Evolutionary conservation across 2,888 invertebrate genomes (phyloP).

Genomic region (Nebria brevicollis): DNA sequence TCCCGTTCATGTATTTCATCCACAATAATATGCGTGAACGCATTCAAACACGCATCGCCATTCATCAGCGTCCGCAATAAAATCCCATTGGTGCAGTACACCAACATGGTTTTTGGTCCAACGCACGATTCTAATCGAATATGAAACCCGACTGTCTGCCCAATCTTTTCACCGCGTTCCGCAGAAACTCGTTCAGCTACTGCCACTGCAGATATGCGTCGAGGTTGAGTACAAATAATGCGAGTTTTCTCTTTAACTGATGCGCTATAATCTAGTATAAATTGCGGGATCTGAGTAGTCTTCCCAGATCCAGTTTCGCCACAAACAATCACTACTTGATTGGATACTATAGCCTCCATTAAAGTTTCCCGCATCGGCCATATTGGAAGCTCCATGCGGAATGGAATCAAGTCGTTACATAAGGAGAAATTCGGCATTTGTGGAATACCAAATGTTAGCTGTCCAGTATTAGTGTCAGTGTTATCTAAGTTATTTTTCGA

Average conservation of each 20-base stretch:
- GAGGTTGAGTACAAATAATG: conserved; percentile 93
- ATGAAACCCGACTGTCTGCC: conserved; percentile 82
- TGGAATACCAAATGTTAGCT: conserved; percentile 52
- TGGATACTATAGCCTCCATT: conserved; percentile 71
- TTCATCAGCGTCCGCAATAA: conserved; percentile 88
- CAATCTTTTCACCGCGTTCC: conserved; percentile 68
- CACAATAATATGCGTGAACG: conserved; percentile 87
- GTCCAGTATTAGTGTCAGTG: conserved; percentile 26
- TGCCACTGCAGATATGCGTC: conserved; percentile 89
- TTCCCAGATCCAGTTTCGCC: conserved; percentile 95
- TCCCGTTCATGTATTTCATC: conserved; percentile 98
- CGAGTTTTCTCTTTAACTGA: conserved; percentile 73
- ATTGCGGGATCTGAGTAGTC: conserved; percentile 96
- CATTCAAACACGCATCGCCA: conserved; percentile 73
- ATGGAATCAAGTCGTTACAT: conserved; percentile 68
- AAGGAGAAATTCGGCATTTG: conserved; percentile 56
- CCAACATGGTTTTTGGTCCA: conserved; percentile 81
- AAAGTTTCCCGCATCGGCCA: conserved; percentile 73
- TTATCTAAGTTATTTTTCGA: conserved; percentile 16
- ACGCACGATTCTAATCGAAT: conserved; percentile 89
- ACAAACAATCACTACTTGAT: conserved; percentile 79
- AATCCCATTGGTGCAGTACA: conserved; percentile 93
- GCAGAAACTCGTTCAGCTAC: conserved; percentile 86
- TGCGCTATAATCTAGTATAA: conserved; percentile 81
- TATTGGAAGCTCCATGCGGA: conserved; percentile 76